These are phyloP conservation scores for Drusus annulatus DNA, from an alignment of 1,140 invertebrate species.

Conservation along the genomic window DNA sequence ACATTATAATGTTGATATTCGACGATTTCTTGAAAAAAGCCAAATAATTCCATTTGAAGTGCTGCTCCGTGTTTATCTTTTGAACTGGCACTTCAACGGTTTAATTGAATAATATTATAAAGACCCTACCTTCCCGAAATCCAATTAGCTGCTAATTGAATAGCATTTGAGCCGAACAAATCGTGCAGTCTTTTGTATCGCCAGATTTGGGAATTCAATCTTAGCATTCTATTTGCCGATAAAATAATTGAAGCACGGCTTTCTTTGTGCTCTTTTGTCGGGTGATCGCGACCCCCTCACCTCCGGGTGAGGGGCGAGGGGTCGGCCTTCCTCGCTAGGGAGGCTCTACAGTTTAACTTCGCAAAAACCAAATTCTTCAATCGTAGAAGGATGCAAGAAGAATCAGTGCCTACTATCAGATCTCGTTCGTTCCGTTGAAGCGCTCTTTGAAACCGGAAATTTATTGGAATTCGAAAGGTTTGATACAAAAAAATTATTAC, in stretches of 20 bases:
- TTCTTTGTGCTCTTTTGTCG: conserved; percentile 38
- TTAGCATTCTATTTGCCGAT: conserved; percentile 34
- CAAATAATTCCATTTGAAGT: not conserved
- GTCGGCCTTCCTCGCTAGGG: not conserved
- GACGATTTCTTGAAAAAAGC: not conserved
- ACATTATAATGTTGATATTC: no score
- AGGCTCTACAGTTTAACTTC: conserved; percentile 21
- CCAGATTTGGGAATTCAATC: conserved; percentile 29
- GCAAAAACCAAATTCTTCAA: conserved; percentile 37
- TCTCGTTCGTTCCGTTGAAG: conserved; percentile 9
- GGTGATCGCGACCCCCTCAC: not conserved
- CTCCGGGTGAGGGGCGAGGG: not conserved
- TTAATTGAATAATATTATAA: conserved; percentile 24
- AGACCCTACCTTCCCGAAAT: conserved; percentile 16
- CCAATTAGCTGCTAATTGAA: conserved; percentile 32
- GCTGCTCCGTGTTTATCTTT: not conserved
- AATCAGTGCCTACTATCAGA: conserved; percentile 1
- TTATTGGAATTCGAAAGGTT: conserved; percentile 26
- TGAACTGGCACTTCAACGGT: not conserved
- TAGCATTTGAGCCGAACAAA: conserved; percentile 22
- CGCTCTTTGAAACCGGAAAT: conserved; percentile 30
- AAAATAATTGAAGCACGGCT: conserved; percentile 41
- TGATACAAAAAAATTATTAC: not conserved
- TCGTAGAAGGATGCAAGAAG: conserved; percentile 15
- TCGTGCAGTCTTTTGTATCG: conserved; percentile 37